Conservation (phyloP, 2,113 vertebrate species). For the Melozone crissalis region DNA sequence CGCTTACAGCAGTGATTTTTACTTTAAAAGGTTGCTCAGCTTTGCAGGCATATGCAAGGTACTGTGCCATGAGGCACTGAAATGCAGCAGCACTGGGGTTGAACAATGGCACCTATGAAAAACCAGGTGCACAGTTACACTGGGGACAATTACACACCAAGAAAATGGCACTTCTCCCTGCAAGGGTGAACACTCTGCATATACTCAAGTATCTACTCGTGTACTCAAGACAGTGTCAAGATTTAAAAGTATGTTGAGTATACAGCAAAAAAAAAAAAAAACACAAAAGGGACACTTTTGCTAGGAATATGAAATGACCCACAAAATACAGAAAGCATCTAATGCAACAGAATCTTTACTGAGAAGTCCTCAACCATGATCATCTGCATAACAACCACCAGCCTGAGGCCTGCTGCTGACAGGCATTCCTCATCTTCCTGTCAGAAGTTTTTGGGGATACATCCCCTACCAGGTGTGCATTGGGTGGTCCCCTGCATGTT, state of each 20-base stretch:
- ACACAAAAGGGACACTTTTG: neutral
- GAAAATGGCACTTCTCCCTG: neutral
- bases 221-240: neutral
- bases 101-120: neutral
- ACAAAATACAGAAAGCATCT: neutral
- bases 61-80: neutral
- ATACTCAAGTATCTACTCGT: neutral
- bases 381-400: neutral
- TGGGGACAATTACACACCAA: neutral
- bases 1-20: neutral
- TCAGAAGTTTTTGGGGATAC: neutral
- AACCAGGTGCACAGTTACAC: rapidly evolving
- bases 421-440: neutral
- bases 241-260: neutral
- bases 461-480: neutral
- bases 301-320: neutral
- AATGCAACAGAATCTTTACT: neutral
- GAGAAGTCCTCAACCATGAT: neutral
- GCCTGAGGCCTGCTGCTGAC: rapidly evolving
- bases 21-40: neutral
- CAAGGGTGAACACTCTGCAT: neutral
- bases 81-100: rapidly evolving
- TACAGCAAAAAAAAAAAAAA: neutral
- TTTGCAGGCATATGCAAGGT: neutral
- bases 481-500: neutral